A percentile compares a stretch with the other conserved stretches of the same genome.
Conservation (phyloP, 2,113 vertebrate species). For the Grallaria varia region DNA sequence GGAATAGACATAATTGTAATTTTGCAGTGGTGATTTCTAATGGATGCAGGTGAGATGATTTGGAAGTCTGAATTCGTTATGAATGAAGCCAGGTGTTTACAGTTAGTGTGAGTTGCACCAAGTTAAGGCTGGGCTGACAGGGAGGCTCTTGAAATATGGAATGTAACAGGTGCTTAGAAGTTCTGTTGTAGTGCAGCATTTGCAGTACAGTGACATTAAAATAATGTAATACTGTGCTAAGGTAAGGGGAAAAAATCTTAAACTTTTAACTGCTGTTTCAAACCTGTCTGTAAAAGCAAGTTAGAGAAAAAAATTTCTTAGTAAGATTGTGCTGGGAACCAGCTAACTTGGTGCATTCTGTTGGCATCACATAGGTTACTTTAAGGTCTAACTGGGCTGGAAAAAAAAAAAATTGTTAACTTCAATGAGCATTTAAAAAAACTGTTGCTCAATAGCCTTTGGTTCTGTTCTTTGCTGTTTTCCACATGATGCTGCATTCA, state of each 20-base stretch:
- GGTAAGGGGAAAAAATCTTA: background rate
- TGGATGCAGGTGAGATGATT: background rate
- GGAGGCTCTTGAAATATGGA: background rate
- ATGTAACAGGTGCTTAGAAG: background rate
- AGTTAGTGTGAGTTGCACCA: background rate
- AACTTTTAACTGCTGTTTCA: background rate
- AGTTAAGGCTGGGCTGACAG: background rate
- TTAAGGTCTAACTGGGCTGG: background rate
- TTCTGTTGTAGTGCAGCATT: background rate
- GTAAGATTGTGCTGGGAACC: background rate
- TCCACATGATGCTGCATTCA: background rate
- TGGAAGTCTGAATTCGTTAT: background rate
- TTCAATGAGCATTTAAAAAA: background rate
- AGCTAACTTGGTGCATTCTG: slow-evolving; percentile 38
- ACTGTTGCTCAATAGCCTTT: background rate
- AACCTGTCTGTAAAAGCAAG: background rate
- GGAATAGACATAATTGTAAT: background rate
- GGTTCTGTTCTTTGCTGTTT: background rate
- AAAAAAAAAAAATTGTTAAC: background rate
- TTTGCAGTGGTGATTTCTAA: background rate
- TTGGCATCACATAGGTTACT: background rate
- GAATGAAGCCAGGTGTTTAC: background rate
- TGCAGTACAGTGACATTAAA: background rate
- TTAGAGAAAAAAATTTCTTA: background rate
- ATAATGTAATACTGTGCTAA: background rate